These are phyloP conservation scores for Leptocoma aspasia DNA, from an alignment of 2,113 vertebrate species.

Conservation along the genomic window DNA sequence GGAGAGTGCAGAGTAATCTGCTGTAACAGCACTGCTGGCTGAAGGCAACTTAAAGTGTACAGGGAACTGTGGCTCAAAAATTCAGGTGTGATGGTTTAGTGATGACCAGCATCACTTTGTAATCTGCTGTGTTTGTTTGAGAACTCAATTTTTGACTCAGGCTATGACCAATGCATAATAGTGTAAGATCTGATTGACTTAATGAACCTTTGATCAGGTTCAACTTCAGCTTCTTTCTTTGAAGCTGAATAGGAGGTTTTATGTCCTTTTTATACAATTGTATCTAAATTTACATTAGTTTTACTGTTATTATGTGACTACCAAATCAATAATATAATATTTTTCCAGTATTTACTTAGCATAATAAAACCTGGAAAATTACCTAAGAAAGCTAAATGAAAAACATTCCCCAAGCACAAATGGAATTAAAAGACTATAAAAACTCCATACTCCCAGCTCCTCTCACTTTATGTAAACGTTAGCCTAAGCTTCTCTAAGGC, in stretches of 20 bases:
- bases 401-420: neutral
- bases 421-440: neutral
- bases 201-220: neutral
- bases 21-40: neutral
- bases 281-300: neutral
- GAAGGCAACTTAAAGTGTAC: neutral
- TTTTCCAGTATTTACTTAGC: constrained; percentile 5
- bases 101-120: neutral
- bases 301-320: neutral
- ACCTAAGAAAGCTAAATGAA: neutral
- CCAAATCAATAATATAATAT: neutral
- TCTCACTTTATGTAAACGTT: neutral
- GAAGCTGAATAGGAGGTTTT: constrained; percentile 1
- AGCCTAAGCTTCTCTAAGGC: neutral
- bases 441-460: neutral
- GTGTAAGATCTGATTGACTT: neutral
- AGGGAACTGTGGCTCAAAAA: neutral
- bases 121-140: neutral
- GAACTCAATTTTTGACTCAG: neutral
- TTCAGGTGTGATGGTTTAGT: neutral
- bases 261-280: neutral
- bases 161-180: neutral
- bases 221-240: neutral
- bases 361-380: constrained; percentile 15
- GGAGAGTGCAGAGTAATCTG: neutral